Evolutionary conservation across 2,113 vertebrate genomes (phyloP).

Genomic region (Ceuthmochares aereus): DNA sequence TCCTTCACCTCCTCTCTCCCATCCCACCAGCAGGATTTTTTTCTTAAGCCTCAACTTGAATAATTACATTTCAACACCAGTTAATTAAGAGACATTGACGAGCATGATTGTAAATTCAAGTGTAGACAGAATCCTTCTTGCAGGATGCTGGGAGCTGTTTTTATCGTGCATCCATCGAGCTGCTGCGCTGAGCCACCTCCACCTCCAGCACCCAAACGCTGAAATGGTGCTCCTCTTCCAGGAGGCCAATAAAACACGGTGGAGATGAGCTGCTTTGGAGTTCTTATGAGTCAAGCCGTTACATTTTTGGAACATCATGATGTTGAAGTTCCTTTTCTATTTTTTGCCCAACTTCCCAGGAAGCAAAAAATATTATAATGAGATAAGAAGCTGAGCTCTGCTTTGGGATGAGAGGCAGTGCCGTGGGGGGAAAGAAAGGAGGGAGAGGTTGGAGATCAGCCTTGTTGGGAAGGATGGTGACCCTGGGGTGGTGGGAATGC

Average conservation of each 20-base stretch:
- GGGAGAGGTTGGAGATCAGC: background rate
- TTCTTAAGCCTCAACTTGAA: background rate
- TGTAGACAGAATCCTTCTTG: background rate
- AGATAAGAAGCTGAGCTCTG: conserved; percentile 5
- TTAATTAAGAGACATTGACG: conserved; percentile 18
- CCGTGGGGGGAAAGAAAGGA: background rate
- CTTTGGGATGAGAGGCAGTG: conserved; percentile 1
- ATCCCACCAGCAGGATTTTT: background rate
- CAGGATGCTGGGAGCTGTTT: conserved; percentile 47
- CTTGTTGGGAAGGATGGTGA: background rate
- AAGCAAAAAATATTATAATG: background rate
- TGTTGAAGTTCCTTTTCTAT: conserved; percentile 72
- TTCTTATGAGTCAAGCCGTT: conserved; percentile 68
- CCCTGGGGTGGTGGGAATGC: background rate
- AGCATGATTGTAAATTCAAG: conserved; percentile 1
- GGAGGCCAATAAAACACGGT: conserved; percentile 51
- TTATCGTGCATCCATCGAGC: conserved; percentile 16
- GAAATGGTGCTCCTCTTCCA: conserved; percentile 50
- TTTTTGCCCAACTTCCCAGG: conserved; percentile 56
- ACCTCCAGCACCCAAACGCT: conserved; percentile 49
- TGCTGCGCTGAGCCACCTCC: conserved; percentile 56
- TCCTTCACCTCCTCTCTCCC: background rate
- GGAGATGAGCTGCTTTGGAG: conserved; percentile 64
- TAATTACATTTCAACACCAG: background rate
- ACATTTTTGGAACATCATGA: conserved; percentile 75